These are phyloP conservation scores for Mionectes macconnelli DNA, from an alignment of 2,113 vertebrate species.

Conservation along the genomic window DNA sequence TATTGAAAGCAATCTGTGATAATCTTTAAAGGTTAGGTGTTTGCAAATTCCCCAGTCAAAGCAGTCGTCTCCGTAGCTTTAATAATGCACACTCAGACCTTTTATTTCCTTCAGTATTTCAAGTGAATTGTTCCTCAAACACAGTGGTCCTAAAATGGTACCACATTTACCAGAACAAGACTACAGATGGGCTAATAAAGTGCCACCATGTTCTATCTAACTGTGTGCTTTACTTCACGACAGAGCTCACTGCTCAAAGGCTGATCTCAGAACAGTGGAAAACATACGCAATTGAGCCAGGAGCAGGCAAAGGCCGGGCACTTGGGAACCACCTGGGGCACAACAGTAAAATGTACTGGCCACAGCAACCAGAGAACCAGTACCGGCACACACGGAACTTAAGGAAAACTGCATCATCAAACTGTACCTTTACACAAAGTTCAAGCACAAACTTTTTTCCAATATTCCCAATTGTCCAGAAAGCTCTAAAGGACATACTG, in stretches of 20 bases:
- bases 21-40: background rate
- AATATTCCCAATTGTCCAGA: constrained; percentile 11
- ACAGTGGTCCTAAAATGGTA: background rate
- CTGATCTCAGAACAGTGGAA: background rate
- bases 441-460: constrained; percentile 20
- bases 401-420: background rate
- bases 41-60: constrained; percentile 28
- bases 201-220: background rate
- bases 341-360: background rate
- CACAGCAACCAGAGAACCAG: background rate
- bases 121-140: background rate
- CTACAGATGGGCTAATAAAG: background rate
- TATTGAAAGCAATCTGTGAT: constrained; percentile 24
- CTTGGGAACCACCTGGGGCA: background rate
- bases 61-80: constrained; percentile 12
- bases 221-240: background rate
- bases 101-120: background rate
- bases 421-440: background rate
- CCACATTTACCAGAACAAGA: background rate
- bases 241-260: background rate
- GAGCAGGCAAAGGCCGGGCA: background rate
- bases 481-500: background rate
- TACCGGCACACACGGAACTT: background rate
- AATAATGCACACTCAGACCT: background rate
- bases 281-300: background rate